Percentiles rank a stretch among this genome's conserved stretches.
These are phyloP conservation scores for Tetrax tetrax DNA, from an alignment of 2,113 vertebrate genomes.

Conservation along the genomic window DNA sequence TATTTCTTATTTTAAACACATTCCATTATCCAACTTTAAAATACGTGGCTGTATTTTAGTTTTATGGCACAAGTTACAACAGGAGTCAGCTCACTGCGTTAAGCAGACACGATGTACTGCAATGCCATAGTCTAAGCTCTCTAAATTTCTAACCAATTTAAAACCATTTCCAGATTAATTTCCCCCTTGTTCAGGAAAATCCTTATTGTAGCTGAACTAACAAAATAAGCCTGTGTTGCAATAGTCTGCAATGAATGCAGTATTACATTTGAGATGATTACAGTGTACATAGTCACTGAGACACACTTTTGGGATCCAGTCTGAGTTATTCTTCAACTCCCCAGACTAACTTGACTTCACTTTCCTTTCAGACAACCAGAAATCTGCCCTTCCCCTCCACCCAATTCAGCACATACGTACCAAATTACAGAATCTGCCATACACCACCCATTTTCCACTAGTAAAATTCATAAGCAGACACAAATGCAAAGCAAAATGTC, in stretches of 20 bases:
- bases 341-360: not conserved
- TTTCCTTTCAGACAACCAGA: not conserved
- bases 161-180: not conserved
- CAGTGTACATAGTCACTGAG: not conserved
- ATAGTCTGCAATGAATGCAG: not conserved
- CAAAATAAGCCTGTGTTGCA: not conserved
- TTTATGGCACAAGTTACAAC: not conserved
- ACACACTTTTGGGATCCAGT: not conserved
- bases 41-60: not conserved
- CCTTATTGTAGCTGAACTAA: not conserved
- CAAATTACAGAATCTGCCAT: not conserved
- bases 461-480: slow-evolving; percentile 22
- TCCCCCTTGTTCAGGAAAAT: not conserved
- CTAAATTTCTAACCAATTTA: not conserved
- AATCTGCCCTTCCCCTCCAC: not conserved
- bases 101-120: not conserved
- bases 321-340: not conserved
- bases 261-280: not conserved
- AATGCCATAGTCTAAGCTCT: not conserved
- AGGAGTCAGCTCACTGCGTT: not conserved
- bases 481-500: slow-evolving; percentile 71
- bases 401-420: not conserved
- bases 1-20: not conserved
- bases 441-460: not conserved
- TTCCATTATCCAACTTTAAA: not conserved